Percentiles rank a stretch among this genome's conserved stretches.
These are phyloP conservation scores for Hypomecis punctinalis DNA, from an alignment of 2,888 invertebrate genomes.

Conservation along the genomic window DNA sequence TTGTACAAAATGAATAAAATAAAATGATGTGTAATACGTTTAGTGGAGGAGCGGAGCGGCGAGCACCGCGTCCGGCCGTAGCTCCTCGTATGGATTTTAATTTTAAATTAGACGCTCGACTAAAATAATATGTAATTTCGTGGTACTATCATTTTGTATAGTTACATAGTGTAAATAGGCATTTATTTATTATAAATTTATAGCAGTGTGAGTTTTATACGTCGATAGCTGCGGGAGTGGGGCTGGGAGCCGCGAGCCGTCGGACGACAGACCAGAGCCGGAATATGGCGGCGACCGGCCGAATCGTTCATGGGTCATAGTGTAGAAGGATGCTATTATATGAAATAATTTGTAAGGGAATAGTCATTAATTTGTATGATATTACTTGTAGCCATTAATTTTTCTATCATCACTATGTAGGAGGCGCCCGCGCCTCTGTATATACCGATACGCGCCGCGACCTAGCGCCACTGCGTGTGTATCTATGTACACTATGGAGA, in stretches of 20 bases:
- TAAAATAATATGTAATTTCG: slow-evolving; percentile 80
- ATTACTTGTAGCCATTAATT: slow-evolving; percentile 83
- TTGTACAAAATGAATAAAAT: slow-evolving; percentile 79
- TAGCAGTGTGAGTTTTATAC: slow-evolving; percentile 83
- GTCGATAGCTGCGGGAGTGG: slow-evolving; percentile 79
- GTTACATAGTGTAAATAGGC: slow-evolving; percentile 85
- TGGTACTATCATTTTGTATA: slow-evolving; percentile 84
- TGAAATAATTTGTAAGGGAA: slow-evolving; percentile 84
- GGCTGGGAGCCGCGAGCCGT: slow-evolving; percentile 46
- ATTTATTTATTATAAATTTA: slow-evolving; percentile 85
- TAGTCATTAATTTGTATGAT: slow-evolving; percentile 86
- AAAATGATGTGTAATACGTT: slow-evolving; percentile 73
- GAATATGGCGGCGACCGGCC: slow-evolving; percentile 42
- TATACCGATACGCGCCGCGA: slow-evolving; percentile 65
- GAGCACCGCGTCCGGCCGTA: slow-evolving; percentile 59
- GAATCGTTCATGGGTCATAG: slow-evolving; percentile 76
- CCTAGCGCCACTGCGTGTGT: slow-evolving; percentile 64
- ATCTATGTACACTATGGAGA: slow-evolving; percentile 82
- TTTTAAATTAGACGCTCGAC: slow-evolving; percentile 81
- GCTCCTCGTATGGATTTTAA: slow-evolving; percentile 76
- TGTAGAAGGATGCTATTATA: slow-evolving; percentile 83
- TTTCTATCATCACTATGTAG: slow-evolving; percentile 79
- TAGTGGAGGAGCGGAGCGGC: slow-evolving; percentile 60
- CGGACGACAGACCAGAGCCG: too few species aligned
- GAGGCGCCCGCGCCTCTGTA: slow-evolving; percentile 67